Conservation (phyloP, 92 coral and sea anemone species). For the Actinernus sp. region DNA sequence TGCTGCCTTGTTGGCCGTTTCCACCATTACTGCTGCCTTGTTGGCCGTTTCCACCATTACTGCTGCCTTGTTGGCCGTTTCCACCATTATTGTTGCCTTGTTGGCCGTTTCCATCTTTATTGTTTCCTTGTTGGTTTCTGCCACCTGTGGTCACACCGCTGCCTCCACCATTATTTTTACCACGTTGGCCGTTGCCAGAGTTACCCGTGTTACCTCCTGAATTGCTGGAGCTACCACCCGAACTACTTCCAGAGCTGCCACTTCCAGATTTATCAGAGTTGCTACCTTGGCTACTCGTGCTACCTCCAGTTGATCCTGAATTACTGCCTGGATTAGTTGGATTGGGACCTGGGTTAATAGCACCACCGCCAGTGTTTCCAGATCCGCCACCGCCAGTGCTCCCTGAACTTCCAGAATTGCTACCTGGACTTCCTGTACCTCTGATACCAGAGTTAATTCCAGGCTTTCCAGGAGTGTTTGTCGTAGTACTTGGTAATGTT, state of each 20-base stretch:
- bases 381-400: background rate
- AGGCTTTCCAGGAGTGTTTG: too few relatives aligned
- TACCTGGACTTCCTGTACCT: too few relatives aligned
- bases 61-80: background rate
- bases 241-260: background rate
- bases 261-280: background rate
- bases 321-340: background rate
- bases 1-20: background rate
- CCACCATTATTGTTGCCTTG: conserved; percentile 1
- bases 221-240: background rate
- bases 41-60: background rate
- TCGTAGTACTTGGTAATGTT: too few relatives aligned
- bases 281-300: background rate
- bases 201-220: background rate
- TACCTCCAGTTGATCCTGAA: background rate
- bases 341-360: too few relatives aligned
- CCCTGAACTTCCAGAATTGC: background rate
- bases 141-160: background rate
- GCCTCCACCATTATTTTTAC: conserved; percentile 1
- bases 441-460: too few relatives aligned
- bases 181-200: background rate
- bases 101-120: background rate
- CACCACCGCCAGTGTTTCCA: background rate
- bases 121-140: background rate
- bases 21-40: conserved; percentile 1